Base-by-base conservation (phyloP, 2,888 invertebrate species). In the Coleophora flavipennella region DNA sequence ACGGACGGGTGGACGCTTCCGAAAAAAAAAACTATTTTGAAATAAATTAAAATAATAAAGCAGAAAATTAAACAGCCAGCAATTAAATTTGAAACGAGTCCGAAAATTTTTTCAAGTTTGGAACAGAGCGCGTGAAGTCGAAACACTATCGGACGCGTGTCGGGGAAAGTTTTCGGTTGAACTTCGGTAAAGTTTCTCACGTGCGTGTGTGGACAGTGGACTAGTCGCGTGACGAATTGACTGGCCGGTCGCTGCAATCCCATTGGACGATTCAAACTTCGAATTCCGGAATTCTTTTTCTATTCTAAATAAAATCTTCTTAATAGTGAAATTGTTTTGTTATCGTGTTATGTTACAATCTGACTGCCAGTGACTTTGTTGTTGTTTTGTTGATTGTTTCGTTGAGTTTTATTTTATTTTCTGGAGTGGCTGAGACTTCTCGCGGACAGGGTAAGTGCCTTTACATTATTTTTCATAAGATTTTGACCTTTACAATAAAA, bases 1-100 rank as follows among this genome's bases (percentile, higher is more conserved):
- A 77, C 80, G 79, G 75, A 78, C 80, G 83, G 78, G 75, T 68
- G 78, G 78, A 75, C 83, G 80, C 71, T 62, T 76, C 68, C 53
- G 62, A 66, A 63, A 68, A 72, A 66, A 73, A 70, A 66, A 70
- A 64, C 55, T 57, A 60, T 62, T 59, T 55, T 35, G 42, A 57
- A 55, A 66, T 58, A 57, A 58, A 55, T 61, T 59, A 57, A 59
- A 59, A 55, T 58, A 65, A 62, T 61, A 60, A 61, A 57, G 20
- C 58, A 57, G 59, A 59, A 55, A 58, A 65, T 62, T 61, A 60
- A 61, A 57, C 52, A 53, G 56, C 51, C 55, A 20, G 61, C 63
- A 62, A 65, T 68, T 66, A 67, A 62, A 65, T 61, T 60, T 45
- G 43, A 45, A 51, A 46, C 50, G 50, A 50, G 59, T 59, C 41